A percentile compares a stretch with the other conserved stretches of the same genome.
Evolutionary conservation across 1,140 invertebrate genomes (phyloP).

Genomic region (Aphis craccivora): DNA sequence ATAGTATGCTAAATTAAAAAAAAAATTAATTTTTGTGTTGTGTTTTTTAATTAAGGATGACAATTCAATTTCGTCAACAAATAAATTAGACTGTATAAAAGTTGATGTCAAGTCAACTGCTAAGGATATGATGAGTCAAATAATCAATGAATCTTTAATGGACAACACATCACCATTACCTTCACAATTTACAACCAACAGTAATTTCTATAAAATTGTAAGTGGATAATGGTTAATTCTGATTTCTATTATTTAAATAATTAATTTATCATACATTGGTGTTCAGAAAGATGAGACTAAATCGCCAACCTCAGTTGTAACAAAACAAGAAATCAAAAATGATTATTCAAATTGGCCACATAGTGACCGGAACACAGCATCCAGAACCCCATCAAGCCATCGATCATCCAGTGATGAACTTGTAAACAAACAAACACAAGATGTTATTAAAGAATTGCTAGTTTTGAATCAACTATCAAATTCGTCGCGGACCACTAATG

Average conservation of each 20-base stretch:
- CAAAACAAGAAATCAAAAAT: conserved; percentile 10
- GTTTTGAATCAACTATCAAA: conserved; percentile 62
- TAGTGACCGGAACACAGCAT: not conserved
- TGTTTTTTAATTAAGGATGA: conserved; percentile 43
- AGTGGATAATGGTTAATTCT: not conserved
- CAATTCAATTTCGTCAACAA: not conserved
- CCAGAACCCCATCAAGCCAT: conserved; percentile 13
- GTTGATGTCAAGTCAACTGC: conserved; percentile 63
- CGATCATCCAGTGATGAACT: conserved; percentile 38
- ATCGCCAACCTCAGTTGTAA: not conserved
- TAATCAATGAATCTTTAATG: conserved; percentile 63
- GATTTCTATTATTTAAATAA: not conserved
- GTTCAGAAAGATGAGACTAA: conserved; percentile 37
- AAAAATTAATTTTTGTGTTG: not conserved
- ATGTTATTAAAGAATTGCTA: conserved; percentile 60
- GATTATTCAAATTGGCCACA: not conserved
- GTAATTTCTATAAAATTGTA: conserved; percentile 51
- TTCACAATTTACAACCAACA: conserved; percentile 45
- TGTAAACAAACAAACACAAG: conserved; percentile 58
- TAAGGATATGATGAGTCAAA: conserved; percentile 65
- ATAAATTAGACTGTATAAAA: conserved; percentile 47
- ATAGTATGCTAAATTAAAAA: not conserved
- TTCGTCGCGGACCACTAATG: not conserved
- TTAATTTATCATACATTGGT: not conserved
- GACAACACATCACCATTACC: conserved; percentile 45